phyloP scores from a whole-genome alignment of 2,888 invertebrate genomes.

The Bimastos eiseni region DNA sequence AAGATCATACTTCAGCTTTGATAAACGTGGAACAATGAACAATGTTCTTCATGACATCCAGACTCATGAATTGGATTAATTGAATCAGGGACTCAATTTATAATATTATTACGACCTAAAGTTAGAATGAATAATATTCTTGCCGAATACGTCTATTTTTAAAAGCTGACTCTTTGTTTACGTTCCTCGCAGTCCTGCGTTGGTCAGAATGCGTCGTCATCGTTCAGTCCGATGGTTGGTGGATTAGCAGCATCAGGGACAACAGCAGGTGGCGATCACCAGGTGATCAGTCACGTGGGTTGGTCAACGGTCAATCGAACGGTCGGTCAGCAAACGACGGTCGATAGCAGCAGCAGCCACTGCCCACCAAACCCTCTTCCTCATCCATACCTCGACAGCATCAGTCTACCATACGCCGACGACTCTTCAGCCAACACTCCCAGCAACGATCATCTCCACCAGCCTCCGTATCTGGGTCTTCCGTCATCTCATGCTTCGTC shows the following conservation, averaged over 20 bases:
- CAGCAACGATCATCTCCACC: constrained; percentile 1
- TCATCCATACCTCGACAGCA: constrained; percentile 79
- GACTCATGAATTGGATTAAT: neutral
- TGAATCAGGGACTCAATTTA: neutral
- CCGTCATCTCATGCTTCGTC: neutral
- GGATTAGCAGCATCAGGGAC: neutral
- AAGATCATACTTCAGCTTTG: no score
- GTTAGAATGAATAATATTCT: neutral
- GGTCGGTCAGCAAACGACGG: neutral
- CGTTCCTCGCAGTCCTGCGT: neutral
- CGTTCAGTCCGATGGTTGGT: neutral
- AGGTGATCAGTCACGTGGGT: neutral
- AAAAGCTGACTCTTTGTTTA: no score
- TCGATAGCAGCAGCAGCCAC: neutral
- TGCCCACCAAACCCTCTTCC: constrained; percentile 71
- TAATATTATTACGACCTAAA: neutral
- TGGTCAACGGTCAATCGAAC: neutral
- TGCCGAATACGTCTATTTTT: no score
- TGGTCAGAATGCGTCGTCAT: neutral
- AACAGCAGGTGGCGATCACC: neutral
- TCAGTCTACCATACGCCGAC: constrained; percentile 85
- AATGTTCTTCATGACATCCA: neutral
- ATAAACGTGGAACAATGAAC: neutral
- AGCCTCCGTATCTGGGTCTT: neutral
- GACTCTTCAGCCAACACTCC: constrained; percentile 96